Evolutionary conservation across 2,797 vertebrate genomes (phyloP), one percentile per base, ranked within the genome.

Genomic region (Limosa lapponica): DNA sequence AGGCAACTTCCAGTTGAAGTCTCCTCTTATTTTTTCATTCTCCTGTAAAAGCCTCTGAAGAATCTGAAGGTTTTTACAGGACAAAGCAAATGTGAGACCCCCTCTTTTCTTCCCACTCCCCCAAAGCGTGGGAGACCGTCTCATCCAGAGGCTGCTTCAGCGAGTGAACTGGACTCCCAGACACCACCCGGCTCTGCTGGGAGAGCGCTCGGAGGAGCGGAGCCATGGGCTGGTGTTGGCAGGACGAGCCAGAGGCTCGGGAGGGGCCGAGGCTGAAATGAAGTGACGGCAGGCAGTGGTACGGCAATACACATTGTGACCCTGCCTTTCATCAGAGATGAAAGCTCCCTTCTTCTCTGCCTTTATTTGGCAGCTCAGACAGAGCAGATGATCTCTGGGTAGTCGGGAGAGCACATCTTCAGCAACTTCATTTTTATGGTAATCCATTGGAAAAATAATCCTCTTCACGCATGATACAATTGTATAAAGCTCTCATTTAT

Each of bases 381-480:
- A 84, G 90, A 78, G 71, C 59, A 30, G 89, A 16, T 77, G 78
- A 92, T 93, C 92, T 62, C 92, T 43, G 71, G 79, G 91, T 82
- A 95, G 82, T 49, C 7, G 13, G 69, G 94, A 17, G 90, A 94
- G 28, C 75, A 66, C 91, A 64, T 92, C 93, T 93, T 61, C 94
- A 93, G 91, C 75, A 89, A 86, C 79, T 96, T 96, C 95, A 95
- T 97, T 96, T 96, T 95, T 95, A 96, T 95, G 96, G 66, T 95
- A 96, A 97, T 97, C 95, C 95, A 51, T 62, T 91, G 93, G 95
- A 95, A 92, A 95, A 97, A 87, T 94, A 97, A 96, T 96, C 96
- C 95, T 95, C 94, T 96, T 95, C 96, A 96, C 24, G 75, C 95
- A 90, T 95, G 95, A 18, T 94, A 80, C 95, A 87, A 78, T 96